Conservation (phyloP, 2,113 vertebrate species). For the Syrrhaptes paradoxus region DNA sequence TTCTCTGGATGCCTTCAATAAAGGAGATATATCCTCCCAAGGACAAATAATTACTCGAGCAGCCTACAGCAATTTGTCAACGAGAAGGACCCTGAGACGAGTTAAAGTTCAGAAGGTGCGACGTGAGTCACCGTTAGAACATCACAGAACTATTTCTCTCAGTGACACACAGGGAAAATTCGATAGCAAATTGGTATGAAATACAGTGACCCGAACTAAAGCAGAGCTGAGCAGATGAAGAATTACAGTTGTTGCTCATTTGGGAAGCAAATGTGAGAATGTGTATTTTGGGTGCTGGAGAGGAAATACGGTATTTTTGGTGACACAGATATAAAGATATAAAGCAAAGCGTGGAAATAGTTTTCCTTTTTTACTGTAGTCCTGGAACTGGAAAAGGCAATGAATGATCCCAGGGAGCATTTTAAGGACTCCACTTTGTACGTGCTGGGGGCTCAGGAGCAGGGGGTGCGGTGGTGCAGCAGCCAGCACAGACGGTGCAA, state of each 20-base stretch:
- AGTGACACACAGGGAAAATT: not conserved
- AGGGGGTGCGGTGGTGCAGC: not conserved
- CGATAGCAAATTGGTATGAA: not conserved
- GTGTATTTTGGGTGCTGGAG: not conserved
- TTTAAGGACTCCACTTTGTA: not conserved
- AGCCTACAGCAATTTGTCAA: not conserved
- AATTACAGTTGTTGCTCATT: not conserved
- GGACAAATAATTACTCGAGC: slow-evolving; percentile 15
- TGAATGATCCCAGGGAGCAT: slow-evolving; percentile 5
- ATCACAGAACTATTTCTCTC: slow-evolving; percentile 10
- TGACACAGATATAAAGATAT: not conserved
- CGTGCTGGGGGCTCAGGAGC: not conserved
- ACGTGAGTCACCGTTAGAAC: not conserved
- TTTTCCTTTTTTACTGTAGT: not conserved
- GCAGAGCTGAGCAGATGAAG: not conserved
- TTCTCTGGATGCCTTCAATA: not conserved
- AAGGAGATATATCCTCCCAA: slow-evolving; percentile 15
- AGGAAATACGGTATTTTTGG: not conserved
- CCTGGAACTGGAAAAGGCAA: slow-evolving; percentile 30
- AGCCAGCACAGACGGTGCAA: not conserved
- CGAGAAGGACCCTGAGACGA: not conserved
- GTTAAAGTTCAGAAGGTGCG: slow-evolving; percentile 25
- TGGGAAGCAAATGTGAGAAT: not conserved
- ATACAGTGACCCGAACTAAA: not conserved
- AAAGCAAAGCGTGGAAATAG: not conserved